Conservation (phyloP, 2,113 vertebrate species). For the Delphinus delphis region DNA sequence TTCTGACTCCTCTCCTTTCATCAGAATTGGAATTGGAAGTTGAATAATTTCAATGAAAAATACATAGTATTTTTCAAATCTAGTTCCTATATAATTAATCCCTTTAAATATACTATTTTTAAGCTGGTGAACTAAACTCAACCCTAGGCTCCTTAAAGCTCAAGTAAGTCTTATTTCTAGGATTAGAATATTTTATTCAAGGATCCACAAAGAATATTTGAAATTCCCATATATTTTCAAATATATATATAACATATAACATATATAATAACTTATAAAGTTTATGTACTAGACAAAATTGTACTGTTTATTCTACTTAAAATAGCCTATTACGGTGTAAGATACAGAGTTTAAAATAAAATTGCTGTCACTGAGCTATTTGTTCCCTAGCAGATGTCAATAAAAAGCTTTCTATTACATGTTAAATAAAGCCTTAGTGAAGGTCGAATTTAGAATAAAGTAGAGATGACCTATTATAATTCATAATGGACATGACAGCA, state of each 20-base stretch:
- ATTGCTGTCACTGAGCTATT: neutral
- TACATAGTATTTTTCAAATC: neutral
- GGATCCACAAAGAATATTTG: neutral
- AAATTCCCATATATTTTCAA: neutral
- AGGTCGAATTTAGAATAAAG: slow-evolving; percentile 2
- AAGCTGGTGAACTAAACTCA: neutral
- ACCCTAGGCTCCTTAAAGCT: neutral
- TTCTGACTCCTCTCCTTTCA: too few relatives aligned
- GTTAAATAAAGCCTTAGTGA: slow-evolving; percentile 13
- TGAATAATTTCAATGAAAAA: neutral
- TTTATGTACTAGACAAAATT: neutral
- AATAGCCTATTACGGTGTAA: neutral
- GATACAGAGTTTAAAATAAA: neutral
- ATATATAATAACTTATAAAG: neutral
- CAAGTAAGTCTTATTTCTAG: neutral
- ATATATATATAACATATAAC: neutral
- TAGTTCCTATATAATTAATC: neutral
- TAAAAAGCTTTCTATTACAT: neutral
- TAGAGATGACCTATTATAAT: slow-evolving; percentile 36
- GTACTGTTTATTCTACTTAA: neutral
- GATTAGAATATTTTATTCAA: neutral
- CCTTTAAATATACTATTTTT: neutral
- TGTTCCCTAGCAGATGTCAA: neutral
- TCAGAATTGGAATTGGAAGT: neutral
- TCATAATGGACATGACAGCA: neutral